Conservation (phyloP, 2,797 vertebrate genomes). For the Chelidonichthys spinosus region DNA sequence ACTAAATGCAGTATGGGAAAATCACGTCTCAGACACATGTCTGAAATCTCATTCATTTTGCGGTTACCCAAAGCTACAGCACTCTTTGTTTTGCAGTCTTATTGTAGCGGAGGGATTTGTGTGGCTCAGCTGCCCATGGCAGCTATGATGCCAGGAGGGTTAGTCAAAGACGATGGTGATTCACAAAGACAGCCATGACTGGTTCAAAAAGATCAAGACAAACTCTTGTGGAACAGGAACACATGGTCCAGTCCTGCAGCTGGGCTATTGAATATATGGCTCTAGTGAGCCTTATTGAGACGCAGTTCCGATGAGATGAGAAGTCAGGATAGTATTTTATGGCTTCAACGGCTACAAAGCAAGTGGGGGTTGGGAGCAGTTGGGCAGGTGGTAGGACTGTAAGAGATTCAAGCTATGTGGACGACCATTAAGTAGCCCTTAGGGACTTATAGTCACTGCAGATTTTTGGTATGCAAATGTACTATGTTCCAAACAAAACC, state of each 20-base stretch:
- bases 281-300: neutral
- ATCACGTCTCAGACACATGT: neutral
- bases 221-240: conserved; percentile 4
- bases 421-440: neutral
- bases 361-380: neutral
- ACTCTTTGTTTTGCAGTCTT: neutral
- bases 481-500: neutral
- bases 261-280: neutral
- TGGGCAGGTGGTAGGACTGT: neutral
- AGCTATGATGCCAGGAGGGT: neutral
- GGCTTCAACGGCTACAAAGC: neutral
- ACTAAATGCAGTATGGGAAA: neutral
- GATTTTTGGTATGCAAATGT: neutral
- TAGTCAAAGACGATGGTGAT: conserved; percentile 19
- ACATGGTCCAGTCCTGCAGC: neutral
- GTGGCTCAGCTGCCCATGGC: conserved; percentile 10
- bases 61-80: neutral
- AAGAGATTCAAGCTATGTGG: neutral
- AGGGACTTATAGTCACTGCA: neutral
- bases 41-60: neutral
- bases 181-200: conserved; percentile 15
- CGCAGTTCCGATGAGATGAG: neutral
- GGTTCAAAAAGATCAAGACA: conserved; percentile 4
- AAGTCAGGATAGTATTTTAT: neutral
- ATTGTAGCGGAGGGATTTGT: conserved; percentile 1